phyloP scores from a whole-genome alignment of 2,113 vertebrate species.

The Ranitomeya variabilis region DNA sequence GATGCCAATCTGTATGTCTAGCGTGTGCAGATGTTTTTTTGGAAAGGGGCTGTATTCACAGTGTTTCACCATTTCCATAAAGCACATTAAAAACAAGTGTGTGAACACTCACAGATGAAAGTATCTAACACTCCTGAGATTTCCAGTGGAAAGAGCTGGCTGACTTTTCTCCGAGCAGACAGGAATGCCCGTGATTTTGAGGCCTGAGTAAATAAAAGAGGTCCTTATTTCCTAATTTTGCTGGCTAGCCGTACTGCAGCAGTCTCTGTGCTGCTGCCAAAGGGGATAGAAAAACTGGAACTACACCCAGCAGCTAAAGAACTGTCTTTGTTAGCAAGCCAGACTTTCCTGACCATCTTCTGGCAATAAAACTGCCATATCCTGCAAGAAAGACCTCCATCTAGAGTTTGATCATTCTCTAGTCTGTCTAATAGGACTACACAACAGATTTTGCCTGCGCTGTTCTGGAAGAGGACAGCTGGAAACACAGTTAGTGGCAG shows the following conservation, averaged over 20 bases:
- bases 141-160: conserved; percentile 80
- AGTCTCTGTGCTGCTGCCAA: conserved; percentile 95
- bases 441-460: conserved; percentile 79
- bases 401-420: conserved; percentile 81
- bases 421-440: conserved; percentile 76
- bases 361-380: conserved; percentile 85
- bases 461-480: conserved; percentile 78
- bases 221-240: conserved; percentile 96
- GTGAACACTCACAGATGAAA: conserved; percentile 95
- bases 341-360: conserved; percentile 97
- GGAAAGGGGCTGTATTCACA: conserved; percentile 72
- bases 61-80: conserved; percentile 82
- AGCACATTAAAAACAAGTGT: conserved; percentile 90
- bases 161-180: conserved; percentile 93
- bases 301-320: conserved; percentile 98
- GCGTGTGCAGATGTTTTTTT: conserved; percentile 75
- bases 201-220: conserved; percentile 99
- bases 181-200: conserved; percentile 96
- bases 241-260: conserved; percentile 89
- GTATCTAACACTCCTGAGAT: conserved; percentile 79
- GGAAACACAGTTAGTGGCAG: conserved; percentile 79
- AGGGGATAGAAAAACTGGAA: conserved; percentile 94
- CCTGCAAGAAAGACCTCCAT: conserved; percentile 95
- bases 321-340: conserved; percentile 98
- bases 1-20: conserved; percentile 74